phyloP scores from a whole-genome alignment of 2,888 invertebrate genomes.

The Adelphocoris suturalis region DNA sequence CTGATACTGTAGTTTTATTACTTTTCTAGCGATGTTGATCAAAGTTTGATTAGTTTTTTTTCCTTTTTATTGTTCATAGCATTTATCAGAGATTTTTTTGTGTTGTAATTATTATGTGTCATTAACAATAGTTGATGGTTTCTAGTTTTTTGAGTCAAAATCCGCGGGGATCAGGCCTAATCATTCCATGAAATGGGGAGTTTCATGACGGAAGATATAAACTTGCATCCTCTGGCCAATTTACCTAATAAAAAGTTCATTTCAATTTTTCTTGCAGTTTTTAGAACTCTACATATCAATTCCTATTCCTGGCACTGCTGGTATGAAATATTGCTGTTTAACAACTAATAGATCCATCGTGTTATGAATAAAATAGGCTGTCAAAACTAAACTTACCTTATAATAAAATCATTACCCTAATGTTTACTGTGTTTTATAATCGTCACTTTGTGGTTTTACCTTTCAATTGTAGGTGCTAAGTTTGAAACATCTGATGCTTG shows the following conservation, averaged over 20 bases:
- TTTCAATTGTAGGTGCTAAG: neutral
- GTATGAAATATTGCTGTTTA: slow-evolving; percentile 3
- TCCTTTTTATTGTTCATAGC: slow-evolving; percentile 15
- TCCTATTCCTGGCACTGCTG: slow-evolving; percentile 24
- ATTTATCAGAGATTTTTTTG: slow-evolving; percentile 13
- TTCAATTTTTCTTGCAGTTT: neutral
- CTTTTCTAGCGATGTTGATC: neutral
- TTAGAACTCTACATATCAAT: neutral
- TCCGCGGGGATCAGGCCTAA: slow-evolving; percentile 2
- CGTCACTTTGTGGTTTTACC: no score
- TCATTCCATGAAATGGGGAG: slow-evolving; percentile 1
- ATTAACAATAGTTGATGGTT: slow-evolving; percentile 9
- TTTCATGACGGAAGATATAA: slow-evolving; percentile 1
- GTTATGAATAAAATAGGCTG: slow-evolving; percentile 12
- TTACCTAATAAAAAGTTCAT: no score
- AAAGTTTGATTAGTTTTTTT: neutral
- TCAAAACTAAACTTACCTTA: slow-evolving; percentile 17
- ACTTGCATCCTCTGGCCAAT: neutral
- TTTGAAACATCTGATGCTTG: no score
- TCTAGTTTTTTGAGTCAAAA: neutral
- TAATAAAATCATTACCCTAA: slow-evolving; percentile 12
- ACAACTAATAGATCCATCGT: neutral
- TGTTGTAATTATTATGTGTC: slow-evolving; percentile 8
- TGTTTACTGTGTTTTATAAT: neutral
- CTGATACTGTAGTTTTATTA: neutral